phyloP scores from a whole-genome alignment of 1,140 invertebrate genomes.

The Neodiprion pinetum region DNA sequence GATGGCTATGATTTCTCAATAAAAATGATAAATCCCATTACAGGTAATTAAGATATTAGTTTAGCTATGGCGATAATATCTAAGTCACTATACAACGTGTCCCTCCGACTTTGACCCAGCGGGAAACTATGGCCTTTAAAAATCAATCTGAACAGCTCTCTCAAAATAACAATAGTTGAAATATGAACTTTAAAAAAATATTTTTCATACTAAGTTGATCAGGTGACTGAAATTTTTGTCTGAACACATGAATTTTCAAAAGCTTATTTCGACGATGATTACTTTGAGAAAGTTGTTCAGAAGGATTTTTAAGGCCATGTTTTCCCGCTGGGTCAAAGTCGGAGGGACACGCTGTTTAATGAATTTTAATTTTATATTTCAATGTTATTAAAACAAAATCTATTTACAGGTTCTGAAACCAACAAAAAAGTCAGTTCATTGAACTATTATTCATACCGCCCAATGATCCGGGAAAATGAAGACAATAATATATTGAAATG shows the following conservation, averaged over 20 bases:
- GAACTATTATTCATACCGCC: constrained; percentile 52
- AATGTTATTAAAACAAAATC: not conserved
- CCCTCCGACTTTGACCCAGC: no score
- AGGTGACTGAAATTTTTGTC: constrained; percentile 19
- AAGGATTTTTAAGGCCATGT: no score
- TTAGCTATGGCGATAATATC: constrained; percentile 13
- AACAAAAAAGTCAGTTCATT: constrained; percentile 52
- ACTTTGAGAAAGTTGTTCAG: no score
- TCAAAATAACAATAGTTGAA: no score
- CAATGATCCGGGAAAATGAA: constrained; percentile 41
- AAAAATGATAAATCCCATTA: constrained; percentile 47
- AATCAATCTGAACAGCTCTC: no score
- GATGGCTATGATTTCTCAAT: constrained; percentile 58
- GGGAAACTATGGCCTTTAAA: no score
- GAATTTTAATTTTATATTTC: not conserved
- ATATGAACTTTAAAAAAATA: no score
- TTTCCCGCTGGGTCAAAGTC: no score
- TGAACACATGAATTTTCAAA: not conserved
- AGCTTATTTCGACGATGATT: not conserved
- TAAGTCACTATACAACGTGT: not conserved
- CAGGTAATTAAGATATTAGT: constrained; percentile 19
- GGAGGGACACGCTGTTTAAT: not conserved
- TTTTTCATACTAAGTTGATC: not conserved
- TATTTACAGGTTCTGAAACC: constrained; percentile 20
- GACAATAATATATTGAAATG: constrained; percentile 24